A percentile compares a stretch with the other conserved stretches of the same genome.
phyloP scores from a whole-genome alignment of 2,113 vertebrate species.

The Labeo rohita region DNA sequence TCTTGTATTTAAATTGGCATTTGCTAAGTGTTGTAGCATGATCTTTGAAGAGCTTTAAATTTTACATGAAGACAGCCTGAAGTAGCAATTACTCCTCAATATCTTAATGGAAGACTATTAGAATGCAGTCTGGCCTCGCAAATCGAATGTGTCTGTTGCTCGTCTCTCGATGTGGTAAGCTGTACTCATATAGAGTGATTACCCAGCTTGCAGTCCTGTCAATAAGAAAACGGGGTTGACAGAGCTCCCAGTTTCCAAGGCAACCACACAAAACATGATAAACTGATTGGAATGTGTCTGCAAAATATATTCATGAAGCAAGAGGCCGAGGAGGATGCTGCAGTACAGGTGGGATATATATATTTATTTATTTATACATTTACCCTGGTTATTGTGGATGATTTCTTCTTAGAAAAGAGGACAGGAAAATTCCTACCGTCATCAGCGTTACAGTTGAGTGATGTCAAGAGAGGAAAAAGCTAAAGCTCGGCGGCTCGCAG shows the following conservation, averaged over 20 bases:
- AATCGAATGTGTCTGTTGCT: slow-evolving; percentile 16
- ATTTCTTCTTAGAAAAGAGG: slow-evolving; percentile 21
- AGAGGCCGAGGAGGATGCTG: slow-evolving; percentile 5
- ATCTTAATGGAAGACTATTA: slow-evolving; percentile 15
- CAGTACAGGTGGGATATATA: neutral
- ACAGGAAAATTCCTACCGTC: neutral
- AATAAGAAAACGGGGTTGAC: slow-evolving; percentile 12
- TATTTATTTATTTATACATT: slow-evolving; percentile 16
- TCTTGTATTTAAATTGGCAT: neutral
- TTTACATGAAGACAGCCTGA: neutral
- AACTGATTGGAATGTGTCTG: slow-evolving; percentile 27
- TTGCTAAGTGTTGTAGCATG: neutral
- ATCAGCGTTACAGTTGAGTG: neutral
- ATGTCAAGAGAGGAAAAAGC: slow-evolving; percentile 33
- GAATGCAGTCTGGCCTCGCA: neutral
- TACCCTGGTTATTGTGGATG: neutral
- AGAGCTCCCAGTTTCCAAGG: slow-evolving; percentile 40
- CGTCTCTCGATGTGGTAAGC: slow-evolving; percentile 7
- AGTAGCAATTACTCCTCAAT: slow-evolving; percentile 12
- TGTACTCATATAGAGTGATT: slow-evolving; percentile 12
- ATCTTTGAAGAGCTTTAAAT: neutral
- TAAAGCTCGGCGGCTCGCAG: neutral
- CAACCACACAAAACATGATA: slow-evolving; percentile 41
- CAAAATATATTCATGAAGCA: slow-evolving; percentile 35
- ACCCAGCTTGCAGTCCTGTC: neutral